Evolutionary conservation across 1,140 invertebrate genomes (phyloP).

Genomic region (Pachypeltis micranthus): DNA sequence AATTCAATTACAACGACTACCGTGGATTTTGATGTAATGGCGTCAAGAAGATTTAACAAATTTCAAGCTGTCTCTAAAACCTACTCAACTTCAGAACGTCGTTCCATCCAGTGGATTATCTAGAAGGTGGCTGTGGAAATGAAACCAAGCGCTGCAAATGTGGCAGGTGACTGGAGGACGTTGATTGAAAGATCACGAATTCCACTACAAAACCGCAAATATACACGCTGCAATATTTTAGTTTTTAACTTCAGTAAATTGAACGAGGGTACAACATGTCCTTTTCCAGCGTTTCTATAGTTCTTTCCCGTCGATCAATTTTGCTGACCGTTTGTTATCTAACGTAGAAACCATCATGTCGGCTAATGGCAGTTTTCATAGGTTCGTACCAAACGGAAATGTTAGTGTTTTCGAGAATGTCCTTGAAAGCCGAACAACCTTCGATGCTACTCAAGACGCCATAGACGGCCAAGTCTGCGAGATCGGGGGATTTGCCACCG

Average conservation of each 20-base stretch:
- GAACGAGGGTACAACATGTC: neutral
- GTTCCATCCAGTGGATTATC: no score
- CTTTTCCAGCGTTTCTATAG: neutral
- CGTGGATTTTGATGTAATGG: no score
- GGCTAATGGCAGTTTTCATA: neutral
- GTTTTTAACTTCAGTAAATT: neutral
- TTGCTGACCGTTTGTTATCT: neutral
- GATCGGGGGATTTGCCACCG: constrained; percentile 74
- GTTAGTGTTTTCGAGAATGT: constrained; percentile 59
- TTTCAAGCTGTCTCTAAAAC: neutral
- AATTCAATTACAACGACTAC: no score
- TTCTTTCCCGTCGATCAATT: neutral
- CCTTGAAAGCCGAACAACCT: constrained; percentile 83
- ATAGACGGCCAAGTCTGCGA: constrained; percentile 88
- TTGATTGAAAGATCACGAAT: neutral
- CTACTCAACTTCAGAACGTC: neutral
- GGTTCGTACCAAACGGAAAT: constrained; percentile 41
- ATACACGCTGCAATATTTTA: neutral
- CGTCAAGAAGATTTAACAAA: no score
- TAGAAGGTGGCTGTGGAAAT: no score
- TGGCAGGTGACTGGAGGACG: no score
- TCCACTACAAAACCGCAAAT: neutral
- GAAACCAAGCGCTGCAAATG: no score
- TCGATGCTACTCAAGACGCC: constrained; percentile 90
- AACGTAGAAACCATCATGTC: neutral